These are phyloP conservation scores for Lasioglossum albipes DNA, from an alignment of 1,140 invertebrate species.

Conservation along the genomic window DNA sequence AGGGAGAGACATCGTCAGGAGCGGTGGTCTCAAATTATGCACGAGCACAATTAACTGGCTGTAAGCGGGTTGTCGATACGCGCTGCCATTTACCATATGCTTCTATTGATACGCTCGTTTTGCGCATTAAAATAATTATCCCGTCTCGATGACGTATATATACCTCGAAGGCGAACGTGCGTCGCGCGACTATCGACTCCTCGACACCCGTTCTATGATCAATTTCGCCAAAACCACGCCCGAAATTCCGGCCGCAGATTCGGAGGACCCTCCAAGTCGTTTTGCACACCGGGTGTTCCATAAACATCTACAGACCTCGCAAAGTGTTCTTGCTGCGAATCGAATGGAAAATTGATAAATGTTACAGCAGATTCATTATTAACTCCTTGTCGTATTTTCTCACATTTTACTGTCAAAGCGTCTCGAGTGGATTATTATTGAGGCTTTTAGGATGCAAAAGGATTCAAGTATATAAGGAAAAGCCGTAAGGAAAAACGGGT, in stretches of 20 bases:
- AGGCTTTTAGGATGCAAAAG: no score
- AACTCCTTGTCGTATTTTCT: no score
- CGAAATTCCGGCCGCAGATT: neutral
- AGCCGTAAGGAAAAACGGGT: no score
- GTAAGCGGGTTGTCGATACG: slow-evolving; percentile 53
- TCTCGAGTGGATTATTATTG: no score
- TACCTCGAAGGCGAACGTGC: neutral
- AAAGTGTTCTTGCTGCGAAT: no score
- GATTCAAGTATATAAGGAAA: no score
- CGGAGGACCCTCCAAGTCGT: no score
- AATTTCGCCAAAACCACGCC: neutral
- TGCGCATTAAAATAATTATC: slow-evolving; percentile 48
- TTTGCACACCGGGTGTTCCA: no score
- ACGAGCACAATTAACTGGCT: slow-evolving; percentile 42
- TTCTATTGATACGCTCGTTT: slow-evolving; percentile 30
- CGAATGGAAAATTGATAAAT: no score
- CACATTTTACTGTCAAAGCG: no score
- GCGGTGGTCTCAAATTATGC: slow-evolving; percentile 54
- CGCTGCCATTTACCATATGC: slow-evolving; percentile 23
- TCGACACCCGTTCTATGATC: neutral
- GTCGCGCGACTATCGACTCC: neutral
- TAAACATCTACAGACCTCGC: no score
- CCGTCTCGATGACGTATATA: slow-evolving; percentile 5
- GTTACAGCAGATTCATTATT: no score
- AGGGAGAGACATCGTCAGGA: slow-evolving; percentile 28